These are phyloP conservation scores for Eledone cirrhosa DNA, from an alignment of 2,888 invertebrate species.

Conservation along the genomic window DNA sequence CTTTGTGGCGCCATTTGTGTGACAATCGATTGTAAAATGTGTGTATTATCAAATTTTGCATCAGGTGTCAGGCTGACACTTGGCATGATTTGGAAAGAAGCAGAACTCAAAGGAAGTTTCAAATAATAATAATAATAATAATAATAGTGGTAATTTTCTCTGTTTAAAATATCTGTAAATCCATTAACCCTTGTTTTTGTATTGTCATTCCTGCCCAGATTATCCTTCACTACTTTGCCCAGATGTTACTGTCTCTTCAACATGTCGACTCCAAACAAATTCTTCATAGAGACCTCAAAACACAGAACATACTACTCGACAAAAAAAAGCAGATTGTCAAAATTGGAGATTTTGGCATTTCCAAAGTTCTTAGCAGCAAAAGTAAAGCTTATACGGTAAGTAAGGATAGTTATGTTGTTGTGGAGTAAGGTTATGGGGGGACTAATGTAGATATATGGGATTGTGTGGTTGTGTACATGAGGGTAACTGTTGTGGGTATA, in stretches of 20 bases:
- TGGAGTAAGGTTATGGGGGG: no score
- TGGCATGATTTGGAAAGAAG: no score
- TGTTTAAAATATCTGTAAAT: background rate
- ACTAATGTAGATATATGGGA: background rate
- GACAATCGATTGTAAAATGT: no score
- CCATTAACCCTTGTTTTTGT: background rate
- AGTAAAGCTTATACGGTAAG: slow-evolving; percentile 69
- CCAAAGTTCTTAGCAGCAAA: slow-evolving; percentile 77
- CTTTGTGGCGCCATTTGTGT: no score
- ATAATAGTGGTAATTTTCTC: no score
- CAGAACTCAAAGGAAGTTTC: no score
- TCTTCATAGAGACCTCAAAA: slow-evolving; percentile 84
- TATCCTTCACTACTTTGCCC: slow-evolving; percentile 76
- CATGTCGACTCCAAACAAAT: slow-evolving; percentile 82
- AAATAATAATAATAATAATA: no score
- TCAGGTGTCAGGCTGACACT: no score
- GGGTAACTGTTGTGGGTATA: no score
- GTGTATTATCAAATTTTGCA: no score
- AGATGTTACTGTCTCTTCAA: slow-evolving; percentile 80
- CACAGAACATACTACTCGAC: slow-evolving; percentile 85
- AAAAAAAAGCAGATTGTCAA: slow-evolving; percentile 76
- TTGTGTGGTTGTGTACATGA: background rate
- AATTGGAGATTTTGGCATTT: slow-evolving; percentile 87
- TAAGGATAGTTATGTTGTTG: no score
- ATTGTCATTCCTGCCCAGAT: slow-evolving; percentile 69